A percentile compares a stretch with the other conserved stretches of the same genome.
These are phyloP conservation scores for Papilio glaucus DNA, from an alignment of 1,140 invertebrate species.

Conservation along the genomic window DNA sequence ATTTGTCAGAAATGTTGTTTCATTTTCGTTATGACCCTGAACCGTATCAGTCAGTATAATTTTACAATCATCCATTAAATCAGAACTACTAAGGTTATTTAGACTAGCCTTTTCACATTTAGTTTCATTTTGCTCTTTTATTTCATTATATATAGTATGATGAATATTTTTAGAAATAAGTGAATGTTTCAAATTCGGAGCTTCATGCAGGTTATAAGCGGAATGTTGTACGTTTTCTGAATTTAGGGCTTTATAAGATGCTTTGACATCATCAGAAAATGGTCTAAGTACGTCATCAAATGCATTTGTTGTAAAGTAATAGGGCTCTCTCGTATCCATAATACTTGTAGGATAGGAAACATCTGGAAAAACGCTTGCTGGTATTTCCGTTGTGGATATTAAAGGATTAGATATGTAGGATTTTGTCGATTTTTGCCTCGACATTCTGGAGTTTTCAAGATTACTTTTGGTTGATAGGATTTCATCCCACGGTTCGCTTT, in stretches of 20 bases:
- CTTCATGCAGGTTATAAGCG: neutral
- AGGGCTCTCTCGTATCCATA: constrained; percentile 57
- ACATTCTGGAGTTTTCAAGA: neutral
- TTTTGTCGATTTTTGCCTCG: constrained; percentile 10
- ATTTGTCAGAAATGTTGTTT: neutral
- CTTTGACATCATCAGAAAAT: constrained; percentile 60
- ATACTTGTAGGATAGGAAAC: constrained; percentile 64
- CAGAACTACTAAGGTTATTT: neutral
- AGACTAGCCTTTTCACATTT: neutral
- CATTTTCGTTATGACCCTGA: neutral
- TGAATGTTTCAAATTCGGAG: too few relatives aligned
- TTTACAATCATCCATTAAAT: neutral
- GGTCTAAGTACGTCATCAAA: constrained; percentile 50
- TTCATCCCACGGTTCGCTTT: constrained; percentile 6
- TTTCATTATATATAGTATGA: neutral
- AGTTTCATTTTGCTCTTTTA: neutral
- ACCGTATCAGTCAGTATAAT: neutral
- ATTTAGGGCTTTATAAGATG: constrained; percentile 50
- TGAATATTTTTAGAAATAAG: neutral
- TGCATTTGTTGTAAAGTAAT: constrained; percentile 50
- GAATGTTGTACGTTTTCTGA: constrained; percentile 32
- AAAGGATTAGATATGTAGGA: constrained; percentile 21
- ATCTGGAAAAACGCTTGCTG: constrained; percentile 57
- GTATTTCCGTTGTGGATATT: neutral
- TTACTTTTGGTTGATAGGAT: neutral